Base-by-base conservation (phyloP, 2,888 invertebrate genomes). In the Zaprionus lineosus region DNA sequence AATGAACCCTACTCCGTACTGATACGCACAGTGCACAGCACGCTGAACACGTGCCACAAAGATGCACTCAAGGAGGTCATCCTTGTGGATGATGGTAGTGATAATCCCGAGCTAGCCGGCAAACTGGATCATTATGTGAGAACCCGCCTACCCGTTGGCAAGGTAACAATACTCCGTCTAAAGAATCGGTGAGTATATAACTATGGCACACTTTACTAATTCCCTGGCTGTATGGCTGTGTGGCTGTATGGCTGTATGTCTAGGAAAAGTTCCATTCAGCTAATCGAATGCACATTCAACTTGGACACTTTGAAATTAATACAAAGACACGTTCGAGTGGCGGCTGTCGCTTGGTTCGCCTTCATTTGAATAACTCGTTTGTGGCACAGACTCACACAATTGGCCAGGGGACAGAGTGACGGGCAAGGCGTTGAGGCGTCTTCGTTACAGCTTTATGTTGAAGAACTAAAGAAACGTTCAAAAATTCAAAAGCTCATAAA, bases 61-160 rank as follows among this genome's bases (percentile, higher is more conserved):
- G 88, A 91, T 56, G 75, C 89, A 24, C 64, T 99, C 8, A 94
- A 96, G 87, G 98, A 99, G 91, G 95, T 99, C 55, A 95, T 99
- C 84, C 91, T 99, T 6, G 95, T 98, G n/a, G 98, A 99, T 88
- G 98, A 99, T 90, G 94, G 94, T 89, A 97, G 97, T 70, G 95
- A 96, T 28, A 92, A 95, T 90, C 92, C 88, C 74, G 95, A 92
- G 79, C 91, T 95, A 67, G 93, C 93, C 85, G 94, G 92, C 53
- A 94, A 94, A 78, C 91, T 98, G 46, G 94, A 95, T 73, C 93
- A 95, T 86, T 98, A 98, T 88, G 91, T 98, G 39, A 90, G 91
- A 31, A 94, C 94, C 1, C 91, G 95, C 21, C 91, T 96, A 44
- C 93, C 94, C 8, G 91, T 91, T 1, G 93, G 93, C 61, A 90